Percentiles rank a stretch among this genome's conserved stretches.
Evolutionary conservation across 2,888 invertebrate species (phyloP).

Genomic region (Caenorhabditis angaria): DNA sequence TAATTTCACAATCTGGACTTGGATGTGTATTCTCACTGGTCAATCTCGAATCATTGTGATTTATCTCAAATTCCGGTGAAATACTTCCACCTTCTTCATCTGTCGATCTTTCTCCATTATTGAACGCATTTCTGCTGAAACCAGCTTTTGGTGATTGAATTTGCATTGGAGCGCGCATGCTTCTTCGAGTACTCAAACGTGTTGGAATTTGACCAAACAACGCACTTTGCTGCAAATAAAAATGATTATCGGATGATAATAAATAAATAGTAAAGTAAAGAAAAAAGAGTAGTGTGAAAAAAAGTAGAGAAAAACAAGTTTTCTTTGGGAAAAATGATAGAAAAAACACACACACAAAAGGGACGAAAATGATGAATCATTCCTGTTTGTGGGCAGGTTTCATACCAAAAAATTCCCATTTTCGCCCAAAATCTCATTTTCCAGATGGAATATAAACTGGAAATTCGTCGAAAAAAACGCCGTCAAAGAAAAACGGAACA

Average conservation of each 20-base stretch:
- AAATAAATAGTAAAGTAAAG: not conserved
- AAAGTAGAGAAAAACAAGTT: slow-evolving; percentile 12
- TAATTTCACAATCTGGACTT: not conserved
- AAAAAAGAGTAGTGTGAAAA: not conserved
- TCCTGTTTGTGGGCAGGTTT: not conserved
- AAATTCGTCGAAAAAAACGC: not conserved
- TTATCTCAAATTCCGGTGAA: slow-evolving; percentile 25
- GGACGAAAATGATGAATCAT: slow-evolving; percentile 10
- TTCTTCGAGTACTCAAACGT: slow-evolving; percentile 20
- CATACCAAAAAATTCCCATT: too few species aligned
- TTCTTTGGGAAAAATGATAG: not conserved
- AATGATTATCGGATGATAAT: slow-evolving; percentile 4
- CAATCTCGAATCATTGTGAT: slow-evolving; percentile 29
- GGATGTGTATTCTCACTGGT: slow-evolving; percentile 37
- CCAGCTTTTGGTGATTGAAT: slow-evolving; percentile 10
- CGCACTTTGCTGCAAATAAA: slow-evolving; percentile 37
- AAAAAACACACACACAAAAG: slow-evolving; percentile 16
- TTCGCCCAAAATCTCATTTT: too few species aligned
- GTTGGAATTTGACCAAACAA: slow-evolving; percentile 34
- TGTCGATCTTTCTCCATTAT: too few species aligned
- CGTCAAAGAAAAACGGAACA: not conserved
- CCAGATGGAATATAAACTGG: too few species aligned
- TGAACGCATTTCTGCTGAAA: slow-evolving; percentile 12
- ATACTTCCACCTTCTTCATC: slow-evolving; percentile 21
- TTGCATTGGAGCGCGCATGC: slow-evolving; percentile 27